Conservation (phyloP, 2,888 invertebrate species). For the Napeogenes inachia region DNA sequence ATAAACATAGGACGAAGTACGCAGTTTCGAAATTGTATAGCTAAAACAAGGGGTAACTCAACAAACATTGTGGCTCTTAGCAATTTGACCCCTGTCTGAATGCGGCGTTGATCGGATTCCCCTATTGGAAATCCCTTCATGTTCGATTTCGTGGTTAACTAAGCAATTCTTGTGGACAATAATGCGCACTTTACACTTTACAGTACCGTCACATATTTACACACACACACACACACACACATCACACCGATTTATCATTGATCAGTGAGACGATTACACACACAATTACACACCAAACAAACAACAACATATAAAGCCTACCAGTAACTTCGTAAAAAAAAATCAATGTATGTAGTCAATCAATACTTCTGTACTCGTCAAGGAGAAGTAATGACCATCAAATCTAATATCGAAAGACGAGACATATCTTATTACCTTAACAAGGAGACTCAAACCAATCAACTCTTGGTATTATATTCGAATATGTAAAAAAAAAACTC, state of each 20-base stretch:
- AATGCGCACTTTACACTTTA: slow-evolving; percentile 22
- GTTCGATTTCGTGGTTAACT: slow-evolving; percentile 53
- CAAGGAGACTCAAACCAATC: background rate
- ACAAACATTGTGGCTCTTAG: slow-evolving; percentile 36
- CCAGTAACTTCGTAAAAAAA: background rate
- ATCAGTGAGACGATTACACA: slow-evolving; percentile 3
- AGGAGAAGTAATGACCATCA: no score
- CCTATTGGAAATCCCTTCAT: slow-evolving; percentile 60
- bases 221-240: no score
- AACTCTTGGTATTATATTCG: background rate
- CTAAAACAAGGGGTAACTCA: slow-evolving; percentile 1
- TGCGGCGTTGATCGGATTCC: slow-evolving; percentile 57
- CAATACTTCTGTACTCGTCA: background rate
- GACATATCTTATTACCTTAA: background rate
- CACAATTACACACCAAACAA: slow-evolving; percentile 1
- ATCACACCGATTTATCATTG: background rate
- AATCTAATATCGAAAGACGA: no score
- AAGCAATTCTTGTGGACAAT: slow-evolving; percentile 49
- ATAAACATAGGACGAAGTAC: background rate
- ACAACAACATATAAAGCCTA: background rate
- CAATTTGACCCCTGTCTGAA: slow-evolving; percentile 65
- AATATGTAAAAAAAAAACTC: background rate
- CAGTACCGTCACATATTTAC: background rate
- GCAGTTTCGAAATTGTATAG: background rate
- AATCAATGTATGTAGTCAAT: background rate